Base-by-base conservation (phyloP, 2,797 vertebrate species). In the Acrossocheilus wenchowensis region DNA sequence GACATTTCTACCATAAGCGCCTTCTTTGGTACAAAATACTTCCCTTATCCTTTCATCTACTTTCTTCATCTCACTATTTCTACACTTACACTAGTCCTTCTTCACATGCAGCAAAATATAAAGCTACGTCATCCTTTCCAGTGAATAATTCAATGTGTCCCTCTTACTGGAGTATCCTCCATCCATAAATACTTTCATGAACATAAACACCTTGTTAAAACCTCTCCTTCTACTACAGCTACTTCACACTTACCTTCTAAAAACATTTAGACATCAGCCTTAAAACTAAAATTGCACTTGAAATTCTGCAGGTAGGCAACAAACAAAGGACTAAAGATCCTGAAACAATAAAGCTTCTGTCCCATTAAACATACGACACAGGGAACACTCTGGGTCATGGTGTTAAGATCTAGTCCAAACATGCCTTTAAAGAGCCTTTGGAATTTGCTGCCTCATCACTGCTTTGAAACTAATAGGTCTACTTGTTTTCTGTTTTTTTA, bases 361-460 rank as follows among this genome's bases (percentile, higher is more conserved):
- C 17, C 30, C 23, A 41, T 90, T 78, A 60, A 81, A 78, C 62
- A 45, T 50, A 50, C 15, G 19, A 64, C 71, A 83, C 41, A 78
- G 43, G 54, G 19, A 85, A 66, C 34, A 85, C 69, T 81, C 68
- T 77, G 60, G 62, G 52, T 62, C 41, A 71, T n/a, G 50, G 34
- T 50, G 71, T 80, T 48, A 77, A 54, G 79, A 52, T 81, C 66
- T 60, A 81, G 69, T 81, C 72, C 26, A 86, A 83, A 86, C 66
- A 90, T 57, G 50, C 78, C 85, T 81, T 41, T 64, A 26, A 88
- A 84, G 57, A 84, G 88, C 92, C 92, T 93, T 88, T 88, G 91
- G 92, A 94, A 94, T 94, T 90, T 86, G 92, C 92, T 88, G 89
- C 75, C 91, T 94, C 92, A 94, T 94, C 93, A 89, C 88, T 79